Conservation (phyloP, 2,113 vertebrate species). For the Saccopteryx leptura region DNA sequence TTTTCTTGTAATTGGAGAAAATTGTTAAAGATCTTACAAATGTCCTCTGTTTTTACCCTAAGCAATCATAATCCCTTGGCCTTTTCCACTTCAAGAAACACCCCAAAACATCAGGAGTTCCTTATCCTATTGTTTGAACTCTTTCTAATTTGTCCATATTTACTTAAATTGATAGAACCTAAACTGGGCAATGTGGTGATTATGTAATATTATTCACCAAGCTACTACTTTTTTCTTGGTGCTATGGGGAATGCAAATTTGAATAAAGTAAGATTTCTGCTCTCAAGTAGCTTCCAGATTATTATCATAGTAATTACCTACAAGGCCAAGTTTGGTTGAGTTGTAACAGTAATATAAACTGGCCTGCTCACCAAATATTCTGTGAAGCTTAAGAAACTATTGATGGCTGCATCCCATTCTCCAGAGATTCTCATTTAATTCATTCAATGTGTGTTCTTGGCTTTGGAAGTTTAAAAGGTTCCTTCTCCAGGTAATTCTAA, state of each 20-base stretch:
- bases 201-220: background rate
- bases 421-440: background rate
- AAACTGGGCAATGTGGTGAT: background rate
- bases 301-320: conserved; percentile 32
- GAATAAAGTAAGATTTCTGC: conserved; percentile 39
- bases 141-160: background rate
- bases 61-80: background rate
- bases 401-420: background rate
- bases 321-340: background rate
- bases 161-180: conserved; percentile 33
- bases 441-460: background rate
- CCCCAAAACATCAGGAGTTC: background rate
- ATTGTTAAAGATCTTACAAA: background rate
- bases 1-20: conserved; percentile 9
- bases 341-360: background rate
- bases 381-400: background rate
- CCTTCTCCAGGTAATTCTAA: background rate
- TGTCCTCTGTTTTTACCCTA: background rate
- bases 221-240: background rate
- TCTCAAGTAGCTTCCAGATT: background rate
- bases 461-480: background rate
- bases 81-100: background rate
- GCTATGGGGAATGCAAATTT: background rate
- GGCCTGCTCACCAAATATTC: background rate
- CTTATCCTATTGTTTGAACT: background rate